Evolutionary conservation across 2,888 invertebrate species (phyloP).

Genomic region (Laothoe populi): DNA sequence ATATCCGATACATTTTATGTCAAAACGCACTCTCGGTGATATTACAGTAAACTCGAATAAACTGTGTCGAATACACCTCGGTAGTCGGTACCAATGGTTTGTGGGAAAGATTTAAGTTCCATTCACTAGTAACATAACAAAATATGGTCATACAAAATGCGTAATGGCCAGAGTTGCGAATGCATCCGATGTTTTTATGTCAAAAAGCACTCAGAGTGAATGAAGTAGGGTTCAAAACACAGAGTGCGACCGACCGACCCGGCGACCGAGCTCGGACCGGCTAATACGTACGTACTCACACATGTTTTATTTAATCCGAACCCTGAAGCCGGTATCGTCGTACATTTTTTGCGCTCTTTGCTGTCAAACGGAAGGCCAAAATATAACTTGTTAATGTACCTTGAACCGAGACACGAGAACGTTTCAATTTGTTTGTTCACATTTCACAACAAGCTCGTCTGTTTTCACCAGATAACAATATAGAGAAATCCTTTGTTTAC

Average conservation of each 20-base stretch:
- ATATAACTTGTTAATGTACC: conserved; percentile 30
- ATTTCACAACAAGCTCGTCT: conserved; percentile 41
- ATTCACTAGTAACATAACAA: conserved; percentile 2
- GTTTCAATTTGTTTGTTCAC: conserved; percentile 40
- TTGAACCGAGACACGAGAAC: conserved; percentile 28
- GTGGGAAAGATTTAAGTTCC: neutral
- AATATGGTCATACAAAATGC: conserved; percentile 11
- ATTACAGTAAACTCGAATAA: conserved; percentile 15
- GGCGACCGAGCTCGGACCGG: neutral
- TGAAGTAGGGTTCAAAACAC: conserved; percentile 36
- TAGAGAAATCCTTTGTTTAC: conserved; percentile 58
- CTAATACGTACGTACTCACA: conserved; percentile 31
- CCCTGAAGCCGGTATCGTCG: conserved; percentile 41
- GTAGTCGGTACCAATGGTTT: neutral
- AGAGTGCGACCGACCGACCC: conserved; percentile 31
- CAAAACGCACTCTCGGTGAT: conserved; percentile 18
- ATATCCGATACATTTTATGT: conserved; percentile 27
- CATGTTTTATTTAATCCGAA: conserved; percentile 52
- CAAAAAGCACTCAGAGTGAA: conserved; percentile 47
- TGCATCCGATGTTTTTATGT: conserved; percentile 47
- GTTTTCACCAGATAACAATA: conserved; percentile 63
- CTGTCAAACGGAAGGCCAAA: conserved; percentile 45
- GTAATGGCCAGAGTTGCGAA: conserved; percentile 24
- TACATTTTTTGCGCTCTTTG: conserved; percentile 53
- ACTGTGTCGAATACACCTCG: neutral